Evolutionary conservation across 2,797 vertebrate genomes (phyloP), one percentile per base, ranked within the genome.

Genomic region (Amphiprion clarkii): DNA sequence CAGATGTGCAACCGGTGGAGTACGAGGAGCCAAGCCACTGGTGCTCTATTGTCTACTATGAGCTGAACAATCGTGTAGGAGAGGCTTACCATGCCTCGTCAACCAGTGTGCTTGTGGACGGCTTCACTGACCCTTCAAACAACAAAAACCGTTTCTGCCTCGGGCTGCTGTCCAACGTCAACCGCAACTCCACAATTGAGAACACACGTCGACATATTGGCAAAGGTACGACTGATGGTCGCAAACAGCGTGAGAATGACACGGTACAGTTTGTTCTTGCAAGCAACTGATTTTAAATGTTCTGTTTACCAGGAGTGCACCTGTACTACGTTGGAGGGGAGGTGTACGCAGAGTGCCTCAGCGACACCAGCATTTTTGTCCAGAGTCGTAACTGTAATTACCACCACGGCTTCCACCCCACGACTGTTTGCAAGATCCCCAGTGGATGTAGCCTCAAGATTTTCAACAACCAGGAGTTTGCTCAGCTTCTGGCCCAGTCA

Each of bases 351-450:
- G 98, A 99, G 58, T 99, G 98, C 81, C 96, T 99, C 56, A 99
- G 98, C 0, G 98, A 99, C 93, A 99, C 97, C 88, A 99, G 98
- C 92, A 99, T 99, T 89, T 99, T 99, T 71, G 97, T 99, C 81
- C 98, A 99, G 83, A 99, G 98, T 86, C 96, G 98, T 52, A 99
- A 99, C 95, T 99, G 98, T 93, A 99, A 99, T 91, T 99, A 98
- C 88, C 98, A 99, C 67, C 98, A 99, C 0, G 97, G 97, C 3
- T 99, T 99, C 90, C 98, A 99, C 70, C 97, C 97, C 76, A 99
- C 98, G 49, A 99, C 98, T 0, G 98, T 99, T 55, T 99, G 98
- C 92, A 99, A 99, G 95, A 99, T 99, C 88, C 97, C 98, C 36
- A 98, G 97, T 51, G 97, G 97, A 81, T 99, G 98, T 81, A 98